A percentile compares a stretch with the other conserved stretches of the same genome.
These are phyloP conservation scores for Cataglyphis hispanica DNA, from an alignment of 1,140 invertebrate genomes.

Conservation along the genomic window DNA sequence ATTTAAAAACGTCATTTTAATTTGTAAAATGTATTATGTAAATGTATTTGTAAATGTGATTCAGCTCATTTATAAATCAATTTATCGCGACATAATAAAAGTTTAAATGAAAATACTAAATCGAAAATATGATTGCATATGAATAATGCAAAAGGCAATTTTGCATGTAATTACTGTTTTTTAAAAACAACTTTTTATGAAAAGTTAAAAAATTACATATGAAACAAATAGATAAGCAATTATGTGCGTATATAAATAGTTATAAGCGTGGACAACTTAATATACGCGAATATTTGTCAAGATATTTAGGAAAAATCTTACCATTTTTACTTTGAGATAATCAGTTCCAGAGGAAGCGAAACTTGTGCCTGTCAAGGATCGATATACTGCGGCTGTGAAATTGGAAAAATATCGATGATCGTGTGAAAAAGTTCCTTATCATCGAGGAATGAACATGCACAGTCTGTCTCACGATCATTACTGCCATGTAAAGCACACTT, in stretches of 20 bases:
- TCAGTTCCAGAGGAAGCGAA: neutral
- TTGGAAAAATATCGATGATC: slow-evolving; percentile 7
- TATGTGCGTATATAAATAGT: no score
- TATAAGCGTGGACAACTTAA: neutral
- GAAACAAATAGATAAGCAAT: no score
- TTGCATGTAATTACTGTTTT: neutral
- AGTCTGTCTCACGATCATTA: slow-evolving; percentile 6
- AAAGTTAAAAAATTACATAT: neutral
- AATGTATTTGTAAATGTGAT: no score
- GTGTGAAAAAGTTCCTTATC: neutral
- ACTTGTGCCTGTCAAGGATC: neutral
- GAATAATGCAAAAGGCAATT: neutral
- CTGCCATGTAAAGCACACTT: slow-evolving; percentile 40
- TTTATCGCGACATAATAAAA: neutral
- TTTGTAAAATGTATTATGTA: neutral
- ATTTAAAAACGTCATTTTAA: neutral
- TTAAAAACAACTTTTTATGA: neutral
- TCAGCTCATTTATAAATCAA: neutral
- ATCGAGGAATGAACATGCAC: slow-evolving; percentile 3
- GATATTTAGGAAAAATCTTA: slow-evolving; percentile 27
- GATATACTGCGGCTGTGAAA: neutral
- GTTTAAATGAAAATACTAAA: slow-evolving; percentile 2
- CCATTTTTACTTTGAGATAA: slow-evolving; percentile 20
- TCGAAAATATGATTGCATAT: neutral
- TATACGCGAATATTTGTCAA: neutral